Evolutionary conservation across 1,140 invertebrate species (phyloP), one percentile per base, ranked within the genome.

Genomic region (Micrasema longulum): DNA sequence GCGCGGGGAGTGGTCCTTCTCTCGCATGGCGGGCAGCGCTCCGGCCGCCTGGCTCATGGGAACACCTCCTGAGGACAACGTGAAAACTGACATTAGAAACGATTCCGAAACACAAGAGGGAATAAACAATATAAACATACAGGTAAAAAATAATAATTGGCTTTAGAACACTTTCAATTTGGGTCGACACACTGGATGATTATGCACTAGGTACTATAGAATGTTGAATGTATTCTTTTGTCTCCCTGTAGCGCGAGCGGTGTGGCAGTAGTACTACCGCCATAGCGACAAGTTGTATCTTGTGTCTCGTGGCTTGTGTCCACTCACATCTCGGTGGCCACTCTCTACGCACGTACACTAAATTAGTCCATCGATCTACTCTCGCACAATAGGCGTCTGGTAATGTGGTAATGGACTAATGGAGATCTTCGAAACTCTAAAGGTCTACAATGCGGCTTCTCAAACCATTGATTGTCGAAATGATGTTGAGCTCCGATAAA

Each of bases 1-100:
- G 78, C 91, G 86, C 70, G 91, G 91, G 77, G 89, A 91, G 71
- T 91, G 91, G 83, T 93, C 91, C 83, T 93, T 93, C 83, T 93
- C 91, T 83, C 92, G 89, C 91, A 93, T 92, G 74, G 74, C 74
- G 70, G 71, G 71, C 74, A 76, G 74, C 74, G 71, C 74, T 47
- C 71, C 72, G 74, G 74, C 74, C 74, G 74, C 74, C 74, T 76
- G 74, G 74, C 74, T 76, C 74, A 76, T 76, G 74, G 74, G 74
- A 73, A 76, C 71, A 73, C 66, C 74, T 76, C 74, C 74, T 76
- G 66, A 22, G 65, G 36, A 35, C 60, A 76, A 50, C 22, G 68
- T 26, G 66, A 45, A 62, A 43, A 53, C 1, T 26, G 1, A 20
- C 41, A 31, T 65, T 50, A 65, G 23, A 38, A 10, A 48, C n/a